phyloP scores from a whole-genome alignment of 2,113 vertebrate species.

The Circaetus cinerascens region DNA sequence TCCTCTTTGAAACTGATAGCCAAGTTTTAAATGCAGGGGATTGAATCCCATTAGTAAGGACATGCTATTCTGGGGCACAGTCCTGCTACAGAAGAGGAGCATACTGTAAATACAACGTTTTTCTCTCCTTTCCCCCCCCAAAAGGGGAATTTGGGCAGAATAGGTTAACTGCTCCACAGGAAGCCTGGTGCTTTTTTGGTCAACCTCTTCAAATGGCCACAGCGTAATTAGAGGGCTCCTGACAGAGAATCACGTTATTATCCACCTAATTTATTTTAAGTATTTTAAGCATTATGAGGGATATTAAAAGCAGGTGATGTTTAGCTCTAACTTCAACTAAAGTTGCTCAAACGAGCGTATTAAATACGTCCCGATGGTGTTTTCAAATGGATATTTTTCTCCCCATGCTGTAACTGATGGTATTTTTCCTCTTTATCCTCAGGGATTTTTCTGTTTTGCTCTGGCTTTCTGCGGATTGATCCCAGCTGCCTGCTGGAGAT shows the following conservation, averaged over 20 bases:
- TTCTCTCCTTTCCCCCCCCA: neutral
- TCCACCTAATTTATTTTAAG: neutral
- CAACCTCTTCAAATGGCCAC: neutral
- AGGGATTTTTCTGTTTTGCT: constrained; percentile 75
- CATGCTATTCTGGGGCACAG: neutral
- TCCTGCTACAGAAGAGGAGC: neutral
- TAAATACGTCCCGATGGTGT: neutral
- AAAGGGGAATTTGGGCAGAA: neutral
- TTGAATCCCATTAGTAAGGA: neutral
- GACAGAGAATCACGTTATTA: neutral
- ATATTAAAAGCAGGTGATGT: neutral
- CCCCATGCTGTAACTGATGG: neutral
- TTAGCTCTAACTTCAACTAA: neutral
- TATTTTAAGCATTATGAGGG: neutral
- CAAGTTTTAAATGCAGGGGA: neutral
- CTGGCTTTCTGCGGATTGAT: constrained; percentile 63
- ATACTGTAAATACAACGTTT: neutral
- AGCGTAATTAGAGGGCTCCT: neutral
- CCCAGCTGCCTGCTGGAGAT: constrained; percentile 66
- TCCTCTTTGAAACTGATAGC: neutral
- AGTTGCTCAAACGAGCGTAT: neutral
- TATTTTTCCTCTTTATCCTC: neutral
- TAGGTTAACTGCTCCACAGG: neutral
- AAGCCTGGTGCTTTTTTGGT: neutral
- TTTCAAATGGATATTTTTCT: neutral